phyloP scores from a whole-genome alignment of 2,797 vertebrate genomes.

The Rhinogobio ventralis region DNA sequence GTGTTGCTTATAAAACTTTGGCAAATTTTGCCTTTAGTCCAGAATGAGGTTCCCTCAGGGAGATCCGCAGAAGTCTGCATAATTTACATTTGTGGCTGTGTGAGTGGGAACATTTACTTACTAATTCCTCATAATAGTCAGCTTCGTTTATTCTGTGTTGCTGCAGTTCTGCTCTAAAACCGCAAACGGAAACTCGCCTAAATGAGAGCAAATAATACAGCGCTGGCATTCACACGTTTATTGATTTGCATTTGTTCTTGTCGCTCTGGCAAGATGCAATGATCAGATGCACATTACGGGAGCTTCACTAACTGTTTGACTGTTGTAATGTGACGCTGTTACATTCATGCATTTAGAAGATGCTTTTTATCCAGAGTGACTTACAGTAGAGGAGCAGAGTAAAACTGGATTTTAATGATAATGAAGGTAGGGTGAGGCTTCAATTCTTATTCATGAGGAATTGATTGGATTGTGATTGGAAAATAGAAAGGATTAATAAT shows the following conservation, averaged over 20 bases:
- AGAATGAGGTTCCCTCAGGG: constrained; percentile 21
- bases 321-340: too few relatives aligned
- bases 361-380: background rate
- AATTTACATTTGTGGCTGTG: constrained; percentile 37
- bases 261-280: background rate
- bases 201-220: constrained; percentile 30
- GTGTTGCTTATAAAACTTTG: constrained; percentile 52
- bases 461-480: background rate
- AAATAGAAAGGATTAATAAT: background rate
- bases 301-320: background rate
- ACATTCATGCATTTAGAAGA: background rate
- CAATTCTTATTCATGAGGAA: background rate
- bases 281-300: constrained; percentile 23
- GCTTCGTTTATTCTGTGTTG: constrained; percentile 33
- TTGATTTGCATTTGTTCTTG: constrained; percentile 23
- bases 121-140: constrained; percentile 52
- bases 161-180: constrained; percentile 24
- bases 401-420: background rate
- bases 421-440: background rate
- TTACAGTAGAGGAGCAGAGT: background rate
- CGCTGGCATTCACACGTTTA: constrained; percentile 42
- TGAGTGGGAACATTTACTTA: constrained; percentile 41
- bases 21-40: constrained; percentile 53
- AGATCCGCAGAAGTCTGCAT: constrained; percentile 29
- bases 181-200: constrained; percentile 22